Evolutionary conservation across 2,113 vertebrate genomes (phyloP).

Genomic region (Mirounga angustirostris): DNA sequence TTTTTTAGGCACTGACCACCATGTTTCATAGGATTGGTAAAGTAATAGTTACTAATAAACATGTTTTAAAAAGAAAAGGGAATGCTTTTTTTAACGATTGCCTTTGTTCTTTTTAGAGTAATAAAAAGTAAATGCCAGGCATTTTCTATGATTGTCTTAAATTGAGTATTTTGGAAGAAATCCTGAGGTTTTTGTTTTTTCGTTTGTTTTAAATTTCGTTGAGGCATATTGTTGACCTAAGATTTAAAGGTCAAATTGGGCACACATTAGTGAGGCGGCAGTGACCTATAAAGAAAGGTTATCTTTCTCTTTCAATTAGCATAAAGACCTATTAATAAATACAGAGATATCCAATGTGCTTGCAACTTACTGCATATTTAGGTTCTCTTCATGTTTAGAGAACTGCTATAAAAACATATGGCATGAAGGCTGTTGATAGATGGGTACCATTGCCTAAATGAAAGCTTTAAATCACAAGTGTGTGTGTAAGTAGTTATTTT

Average conservation of each 20-base stretch:
- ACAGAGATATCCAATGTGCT: conserved; percentile 72
- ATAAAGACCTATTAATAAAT: conserved; percentile 82
- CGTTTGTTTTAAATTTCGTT: conserved; percentile 55
- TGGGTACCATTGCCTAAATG: conserved; percentile 86
- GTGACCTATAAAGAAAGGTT: conserved; percentile 81
- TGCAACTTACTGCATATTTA: conserved; percentile 80
- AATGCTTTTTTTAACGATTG: background rate
- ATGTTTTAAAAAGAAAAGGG: background rate
- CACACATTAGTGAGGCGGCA: conserved; percentile 68
- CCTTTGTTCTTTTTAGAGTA: conserved; percentile 24
- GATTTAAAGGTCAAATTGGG: conserved; percentile 79
- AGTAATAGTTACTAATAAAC: background rate
- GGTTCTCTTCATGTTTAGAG: conserved; percentile 73
- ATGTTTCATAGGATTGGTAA: background rate
- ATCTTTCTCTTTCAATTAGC: conserved; percentile 75
- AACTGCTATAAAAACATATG: conserved; percentile 73
- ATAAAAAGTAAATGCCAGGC: background rate
- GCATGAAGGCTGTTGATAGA: conserved; percentile 81
- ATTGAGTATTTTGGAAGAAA: conserved; percentile 68
- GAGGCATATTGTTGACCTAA: conserved; percentile 73
- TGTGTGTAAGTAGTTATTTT: conserved; percentile 82
- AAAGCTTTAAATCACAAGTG: conserved; percentile 85
- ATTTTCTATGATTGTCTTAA: conserved; percentile 50
- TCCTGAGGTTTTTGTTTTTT: conserved; percentile 57
- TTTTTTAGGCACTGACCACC: background rate